Percentiles rank a stretch among this genome's conserved stretches.
Evolutionary conservation across 1,140 invertebrate genomes (phyloP).

Genomic region (Caerostris darwini): DNA sequence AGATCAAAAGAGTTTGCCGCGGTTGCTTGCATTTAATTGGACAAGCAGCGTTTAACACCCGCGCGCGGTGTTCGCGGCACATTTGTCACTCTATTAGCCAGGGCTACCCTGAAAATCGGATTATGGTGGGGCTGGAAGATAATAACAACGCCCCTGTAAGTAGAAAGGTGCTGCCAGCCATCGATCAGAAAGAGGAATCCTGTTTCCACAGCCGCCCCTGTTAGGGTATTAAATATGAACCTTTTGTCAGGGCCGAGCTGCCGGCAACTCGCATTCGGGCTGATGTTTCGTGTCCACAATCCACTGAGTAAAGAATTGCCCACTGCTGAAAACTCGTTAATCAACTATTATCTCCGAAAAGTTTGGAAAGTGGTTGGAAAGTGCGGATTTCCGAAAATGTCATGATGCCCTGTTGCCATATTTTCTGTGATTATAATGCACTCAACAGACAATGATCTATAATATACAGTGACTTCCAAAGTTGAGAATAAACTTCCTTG

Average conservation of each 20-base stretch:
- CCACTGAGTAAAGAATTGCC: no score
- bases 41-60: constrained; percentile 67
- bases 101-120: background rate
- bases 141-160: constrained; percentile 13
- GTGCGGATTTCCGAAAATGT: no score
- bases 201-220: background rate
- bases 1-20: constrained; percentile 36
- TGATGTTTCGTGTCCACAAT: background rate
- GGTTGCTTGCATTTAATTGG: constrained; percentile 53
- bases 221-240: constrained; percentile 7
- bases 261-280: background rate
- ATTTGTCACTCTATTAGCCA: constrained; percentile 64
- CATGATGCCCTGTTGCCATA: no score
- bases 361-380: no score
- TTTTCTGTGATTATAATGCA: no score
- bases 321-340: background rate
- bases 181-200: background rate
- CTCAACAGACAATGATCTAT: no score
- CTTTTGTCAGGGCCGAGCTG: background rate
- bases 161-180: background rate
- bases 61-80: background rate
- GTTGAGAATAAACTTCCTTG: no score
- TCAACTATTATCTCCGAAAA: background rate
- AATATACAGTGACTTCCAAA: no score
- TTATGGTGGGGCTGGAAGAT: background rate